Conservation (phyloP, 2,888 invertebrate genomes). For the Ramazzottius varieornatus region DNA sequence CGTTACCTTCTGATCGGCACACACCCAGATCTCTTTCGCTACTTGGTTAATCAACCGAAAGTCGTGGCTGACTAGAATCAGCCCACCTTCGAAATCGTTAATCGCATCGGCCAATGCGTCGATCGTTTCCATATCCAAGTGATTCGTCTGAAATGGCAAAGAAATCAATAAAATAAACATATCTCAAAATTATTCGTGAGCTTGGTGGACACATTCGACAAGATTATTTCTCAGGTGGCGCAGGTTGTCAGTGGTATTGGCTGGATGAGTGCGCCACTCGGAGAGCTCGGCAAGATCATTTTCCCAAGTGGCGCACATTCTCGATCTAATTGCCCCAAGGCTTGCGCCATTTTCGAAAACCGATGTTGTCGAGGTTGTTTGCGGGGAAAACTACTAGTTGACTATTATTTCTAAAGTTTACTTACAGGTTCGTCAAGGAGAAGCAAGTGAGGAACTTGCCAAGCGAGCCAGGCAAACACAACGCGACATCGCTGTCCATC, state of each 20-base stretch:
- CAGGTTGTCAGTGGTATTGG: too few species aligned
- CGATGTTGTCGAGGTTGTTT: too few species aligned
- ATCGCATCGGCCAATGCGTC: constrained; percentile 92
- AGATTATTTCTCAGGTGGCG: too few species aligned
- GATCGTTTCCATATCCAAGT: constrained; percentile 89
- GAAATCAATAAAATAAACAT: too few species aligned
- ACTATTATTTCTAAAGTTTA: too few species aligned
- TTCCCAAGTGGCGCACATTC: too few species aligned
- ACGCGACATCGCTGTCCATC: constrained; percentile 96
- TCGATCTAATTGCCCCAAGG: too few species aligned
- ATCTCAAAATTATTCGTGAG: not conserved
- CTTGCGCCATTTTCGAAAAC: too few species aligned
- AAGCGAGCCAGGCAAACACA: constrained; percentile 91
- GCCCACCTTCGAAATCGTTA: constrained; percentile 87
- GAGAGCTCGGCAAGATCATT: too few species aligned
- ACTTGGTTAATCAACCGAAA: constrained; percentile 96
- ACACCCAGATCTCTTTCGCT: constrained; percentile 96
- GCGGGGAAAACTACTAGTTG: too few species aligned
- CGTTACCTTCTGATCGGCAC: constrained; percentile 75
- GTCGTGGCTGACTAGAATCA: constrained; percentile 98
- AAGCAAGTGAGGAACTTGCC: constrained; percentile 81
- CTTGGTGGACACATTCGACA: not conserved
- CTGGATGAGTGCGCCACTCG: too few species aligned
- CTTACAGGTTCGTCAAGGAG: constrained; percentile 31
- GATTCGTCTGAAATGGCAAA: constrained; percentile 37